phyloP scores from a whole-genome alignment of 2,888 invertebrate genomes.

The Macrosoma leucophasiata region DNA sequence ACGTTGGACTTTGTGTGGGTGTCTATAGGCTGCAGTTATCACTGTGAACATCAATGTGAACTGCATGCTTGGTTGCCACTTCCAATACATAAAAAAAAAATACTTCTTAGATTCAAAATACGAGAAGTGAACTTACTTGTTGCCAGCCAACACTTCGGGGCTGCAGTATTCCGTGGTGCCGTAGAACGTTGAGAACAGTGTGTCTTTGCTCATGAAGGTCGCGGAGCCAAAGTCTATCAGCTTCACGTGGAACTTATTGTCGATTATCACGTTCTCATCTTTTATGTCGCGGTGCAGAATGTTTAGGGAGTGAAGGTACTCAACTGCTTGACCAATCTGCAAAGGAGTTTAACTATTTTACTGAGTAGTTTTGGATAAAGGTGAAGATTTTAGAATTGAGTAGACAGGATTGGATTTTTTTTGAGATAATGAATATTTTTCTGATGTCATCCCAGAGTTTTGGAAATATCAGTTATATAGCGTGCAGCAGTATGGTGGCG shows the following conservation, averaged over 20 bases:
- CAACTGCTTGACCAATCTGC: constrained; percentile 81
- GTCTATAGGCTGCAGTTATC: too few relatives aligned
- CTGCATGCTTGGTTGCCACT: neutral
- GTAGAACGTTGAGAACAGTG: constrained; percentile 82
- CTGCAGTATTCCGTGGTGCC: constrained; percentile 86
- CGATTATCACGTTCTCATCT: constrained; percentile 85
- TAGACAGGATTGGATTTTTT: too few relatives aligned
- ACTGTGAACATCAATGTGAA: too few relatives aligned
- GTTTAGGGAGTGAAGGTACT: constrained; percentile 79
- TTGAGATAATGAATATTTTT: too few relatives aligned
- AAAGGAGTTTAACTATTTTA: too few relatives aligned
- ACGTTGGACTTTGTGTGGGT: too few relatives aligned
- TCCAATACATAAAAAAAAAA: neutral
- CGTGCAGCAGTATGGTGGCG: too few relatives aligned
- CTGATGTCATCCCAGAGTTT: too few relatives aligned
- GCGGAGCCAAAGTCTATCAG: constrained; percentile 87
- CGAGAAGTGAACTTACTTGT: constrained; percentile 65
- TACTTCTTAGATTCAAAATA: too few relatives aligned
- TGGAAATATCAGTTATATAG: too few relatives aligned
- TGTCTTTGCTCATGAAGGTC: constrained; percentile 78
- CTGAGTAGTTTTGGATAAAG: too few relatives aligned
- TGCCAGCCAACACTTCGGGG: constrained; percentile 83
- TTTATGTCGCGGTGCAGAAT: constrained; percentile 85
- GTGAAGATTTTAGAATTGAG: too few relatives aligned
- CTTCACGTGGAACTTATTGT: constrained; percentile 82